Percentiles rank a stretch among this genome's conserved stretches.
Conservation (phyloP, 1,140 invertebrate species). For the Lineus longissimus region DNA sequence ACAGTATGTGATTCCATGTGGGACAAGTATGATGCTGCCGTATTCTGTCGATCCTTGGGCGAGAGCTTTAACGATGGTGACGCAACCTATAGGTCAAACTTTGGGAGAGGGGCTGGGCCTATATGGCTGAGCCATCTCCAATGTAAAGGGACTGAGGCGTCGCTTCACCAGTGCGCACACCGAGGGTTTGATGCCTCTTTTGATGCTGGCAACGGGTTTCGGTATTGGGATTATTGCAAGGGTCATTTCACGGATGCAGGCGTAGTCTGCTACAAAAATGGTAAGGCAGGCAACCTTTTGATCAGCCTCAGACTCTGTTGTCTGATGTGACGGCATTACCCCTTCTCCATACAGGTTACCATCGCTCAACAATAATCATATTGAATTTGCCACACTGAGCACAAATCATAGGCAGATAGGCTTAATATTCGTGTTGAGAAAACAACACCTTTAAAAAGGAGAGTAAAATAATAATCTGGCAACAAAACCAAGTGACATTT, state of each 20-base stretch:
- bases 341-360: too few species aligned
- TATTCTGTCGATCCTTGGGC: conserved; percentile 19
- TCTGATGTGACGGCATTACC: too few species aligned
- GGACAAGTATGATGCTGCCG: conserved; percentile 23
- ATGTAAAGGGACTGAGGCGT: conserved; percentile 33
- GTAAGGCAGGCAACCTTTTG: not conserved
- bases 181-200: conserved; percentile 21
- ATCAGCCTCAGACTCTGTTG: too few species aligned
- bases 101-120: conserved; percentile 33
- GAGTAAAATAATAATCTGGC: too few species aligned
- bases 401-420: too few species aligned
- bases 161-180: conserved; percentile 31
- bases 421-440: too few species aligned
- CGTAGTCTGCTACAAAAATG: not conserved
- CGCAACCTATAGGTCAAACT: conserved; percentile 23
- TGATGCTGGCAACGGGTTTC: not conserved
- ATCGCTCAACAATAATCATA: too few species aligned
- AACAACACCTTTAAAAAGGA: too few species aligned
- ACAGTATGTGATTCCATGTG: conserved; percentile 34
- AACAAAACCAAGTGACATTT: too few species aligned
- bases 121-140: conserved; percentile 40
- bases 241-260: not conserved
- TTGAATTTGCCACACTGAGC: too few species aligned
- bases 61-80: conserved; percentile 28
- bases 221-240: not conserved